Evolutionary conservation across 2,888 invertebrate genomes (phyloP), one percentile per base, ranked within the genome.

Genomic region (Acanthosepion esculentum): DNA sequence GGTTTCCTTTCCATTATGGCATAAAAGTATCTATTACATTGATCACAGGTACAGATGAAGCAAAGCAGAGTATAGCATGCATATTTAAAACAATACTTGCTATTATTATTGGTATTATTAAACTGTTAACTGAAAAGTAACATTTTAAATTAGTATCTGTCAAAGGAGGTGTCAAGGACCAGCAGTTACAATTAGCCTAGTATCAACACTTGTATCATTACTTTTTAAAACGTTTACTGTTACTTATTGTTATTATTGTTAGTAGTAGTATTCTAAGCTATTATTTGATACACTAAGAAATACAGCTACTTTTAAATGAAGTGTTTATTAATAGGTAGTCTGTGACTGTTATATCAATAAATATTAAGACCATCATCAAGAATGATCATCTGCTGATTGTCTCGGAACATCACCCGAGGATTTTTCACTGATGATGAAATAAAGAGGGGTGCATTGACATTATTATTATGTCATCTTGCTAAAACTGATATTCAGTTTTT

Each of bases 401-500:
- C 78, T 10, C n/a, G 0, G 26, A 10, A 18, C 15, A n/a, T 78
- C 78, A 78, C 78, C 15, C n/a, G n/a, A 78, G n/a, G 12, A 78
- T n/a, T 78, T 15, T 78, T 78, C 12, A n/a, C n/a, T 78, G 78
- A 78, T 78, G n/a, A 12, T 78, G 12, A 59, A 59, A 59, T 59
- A 23, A 41, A 59, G 59, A 15, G n/a, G 78, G 78, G 78, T 78
- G 78, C 33, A 78, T 33, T 15, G n/a, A 15, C n/a, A 78, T 78
- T 15, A 78, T 33, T 3, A n/a, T 12, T n/a, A n/a, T 78, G n/a
- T 33, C 78, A 78, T 78, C n/a, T 78, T 78, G n/a, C n/a, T 78
- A 33, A 33, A 78, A 78, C 78, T 78, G 78, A 78, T 78, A 78
- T 78, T 78, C 78, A 78, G 78, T 78, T 78, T 78, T 78, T 78